phyloP scores from a whole-genome alignment of 2,113 vertebrate species.

The Sialia sialis region DNA sequence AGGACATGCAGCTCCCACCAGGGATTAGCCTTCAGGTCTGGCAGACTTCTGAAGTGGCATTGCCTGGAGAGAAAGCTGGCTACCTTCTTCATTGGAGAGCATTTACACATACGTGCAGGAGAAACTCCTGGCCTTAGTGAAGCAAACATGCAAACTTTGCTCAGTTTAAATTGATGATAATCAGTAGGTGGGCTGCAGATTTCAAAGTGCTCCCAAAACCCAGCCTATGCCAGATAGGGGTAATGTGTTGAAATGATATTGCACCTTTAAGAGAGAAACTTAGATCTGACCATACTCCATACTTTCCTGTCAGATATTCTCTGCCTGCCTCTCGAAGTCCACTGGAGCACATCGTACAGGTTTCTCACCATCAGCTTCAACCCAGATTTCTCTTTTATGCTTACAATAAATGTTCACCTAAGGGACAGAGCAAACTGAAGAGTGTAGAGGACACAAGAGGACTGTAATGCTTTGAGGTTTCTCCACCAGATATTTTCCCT shows the following conservation, averaged over 20 bases:
- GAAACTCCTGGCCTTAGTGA: not conserved
- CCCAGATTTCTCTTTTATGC: not conserved
- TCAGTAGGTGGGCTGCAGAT: not conserved
- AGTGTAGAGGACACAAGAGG: not conserved
- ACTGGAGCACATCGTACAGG: rapidly evolving
- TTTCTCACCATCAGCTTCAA: not conserved
- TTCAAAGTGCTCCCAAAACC: not conserved
- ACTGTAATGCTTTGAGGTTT: not conserved
- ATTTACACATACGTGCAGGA: not conserved
- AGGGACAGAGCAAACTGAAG: not conserved
- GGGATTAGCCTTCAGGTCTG: not conserved
- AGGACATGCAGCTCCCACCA: not conserved
- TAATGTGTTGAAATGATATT: not conserved
- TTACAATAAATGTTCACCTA: not conserved
- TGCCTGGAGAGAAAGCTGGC: not conserved
- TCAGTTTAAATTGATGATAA: not conserved
- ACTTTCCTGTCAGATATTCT: not conserved
- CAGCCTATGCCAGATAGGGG: not conserved
- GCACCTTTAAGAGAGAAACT: not conserved
- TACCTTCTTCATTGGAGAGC: not conserved
- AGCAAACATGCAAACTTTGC: not conserved
- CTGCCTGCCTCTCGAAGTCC: not conserved
- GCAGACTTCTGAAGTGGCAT: not conserved
- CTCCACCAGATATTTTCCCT: not conserved
- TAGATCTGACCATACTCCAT: not conserved